Percentiles rank a stretch among this genome's conserved stretches.
phyloP scores from a whole-genome alignment of 1,140 invertebrate genomes.

The Samia ricini region DNA sequence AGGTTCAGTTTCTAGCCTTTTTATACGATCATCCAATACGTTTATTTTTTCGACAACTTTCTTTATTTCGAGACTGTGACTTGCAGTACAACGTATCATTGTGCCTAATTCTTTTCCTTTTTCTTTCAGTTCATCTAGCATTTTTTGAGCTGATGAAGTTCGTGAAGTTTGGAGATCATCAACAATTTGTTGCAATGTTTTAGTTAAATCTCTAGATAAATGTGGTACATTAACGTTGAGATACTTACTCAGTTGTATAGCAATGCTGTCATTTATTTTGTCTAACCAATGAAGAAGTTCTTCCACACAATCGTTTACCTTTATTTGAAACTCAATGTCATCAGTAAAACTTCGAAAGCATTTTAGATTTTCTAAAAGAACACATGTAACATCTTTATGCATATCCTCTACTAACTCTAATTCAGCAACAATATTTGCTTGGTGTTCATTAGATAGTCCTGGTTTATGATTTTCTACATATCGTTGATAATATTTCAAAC shows the following conservation, averaged over 20 bases:
- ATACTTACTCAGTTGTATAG: slow-evolving; percentile 46
- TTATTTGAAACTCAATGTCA: slow-evolving; percentile 48
- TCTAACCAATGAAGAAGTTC: slow-evolving; percentile 60
- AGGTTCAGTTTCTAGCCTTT: slow-evolving; percentile 44
- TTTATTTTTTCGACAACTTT: slow-evolving; percentile 60
- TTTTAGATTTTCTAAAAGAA: slow-evolving; percentile 50
- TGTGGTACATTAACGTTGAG: slow-evolving; percentile 47
- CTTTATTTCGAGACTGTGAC: slow-evolving; percentile 54
- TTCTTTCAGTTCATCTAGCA: slow-evolving; percentile 47
- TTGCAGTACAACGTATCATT: slow-evolving; percentile 49
- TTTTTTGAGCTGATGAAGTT: slow-evolving; percentile 32
- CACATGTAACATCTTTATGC: slow-evolving; percentile 47
- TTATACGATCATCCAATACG: slow-evolving; percentile 52
- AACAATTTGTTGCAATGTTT: slow-evolving; percentile 62
- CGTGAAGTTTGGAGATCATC: slow-evolving; percentile 43
- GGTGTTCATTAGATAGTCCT: slow-evolving; percentile 39
- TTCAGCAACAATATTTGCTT: slow-evolving; percentile 47
- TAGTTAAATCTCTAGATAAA: slow-evolving; percentile 51
- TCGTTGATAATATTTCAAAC: slow-evolving; percentile 54
- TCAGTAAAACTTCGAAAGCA: slow-evolving; percentile 45
- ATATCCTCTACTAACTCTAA: slow-evolving; percentile 68
- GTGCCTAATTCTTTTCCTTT: slow-evolving; percentile 48
- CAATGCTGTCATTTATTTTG: slow-evolving; percentile 54
- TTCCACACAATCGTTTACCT: slow-evolving; percentile 36
- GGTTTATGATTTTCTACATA: slow-evolving; percentile 50